These are phyloP conservation scores for Drosophila tsacasi DNA, from an alignment of 1,140 invertebrate species.

Conservation along the genomic window DNA sequence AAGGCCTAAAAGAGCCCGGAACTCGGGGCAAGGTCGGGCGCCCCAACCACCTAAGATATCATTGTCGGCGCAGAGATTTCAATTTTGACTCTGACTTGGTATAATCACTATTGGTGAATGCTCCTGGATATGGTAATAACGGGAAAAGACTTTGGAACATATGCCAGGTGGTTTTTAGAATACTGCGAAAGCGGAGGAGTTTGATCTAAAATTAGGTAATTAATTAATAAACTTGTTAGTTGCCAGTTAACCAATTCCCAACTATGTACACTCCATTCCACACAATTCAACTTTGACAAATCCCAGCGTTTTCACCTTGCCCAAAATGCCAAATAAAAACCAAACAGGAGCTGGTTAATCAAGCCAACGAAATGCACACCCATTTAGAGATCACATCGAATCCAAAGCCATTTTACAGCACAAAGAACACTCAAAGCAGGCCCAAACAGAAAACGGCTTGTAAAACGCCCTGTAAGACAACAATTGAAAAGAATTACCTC, in stretches of 20 bases:
- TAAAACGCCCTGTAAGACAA: slow-evolving; percentile 69
- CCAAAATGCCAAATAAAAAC: slow-evolving; percentile 1
- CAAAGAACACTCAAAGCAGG: slow-evolving; percentile 1
- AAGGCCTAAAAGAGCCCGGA: slow-evolving; percentile 8
- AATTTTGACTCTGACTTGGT: slow-evolving; percentile 52
- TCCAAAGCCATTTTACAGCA: background rate
- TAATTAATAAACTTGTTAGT: background rate
- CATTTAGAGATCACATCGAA: background rate
- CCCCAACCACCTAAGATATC: slow-evolving; percentile 36
- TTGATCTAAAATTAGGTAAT: background rate
- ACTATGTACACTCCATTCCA: background rate
- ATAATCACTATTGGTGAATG: slow-evolving; percentile 28
- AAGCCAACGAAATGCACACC: slow-evolving; percentile 11
- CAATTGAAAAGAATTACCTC: slow-evolving; percentile 80
- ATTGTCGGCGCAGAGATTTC: slow-evolving; percentile 62
- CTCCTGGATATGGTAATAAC: slow-evolving; percentile 6
- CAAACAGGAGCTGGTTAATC: slow-evolving; percentile 6
- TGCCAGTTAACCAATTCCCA: background rate
- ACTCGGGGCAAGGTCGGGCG: slow-evolving; percentile 15
- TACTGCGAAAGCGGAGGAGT: no score
- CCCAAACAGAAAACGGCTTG: slow-evolving; percentile 58
- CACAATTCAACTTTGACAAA: background rate
- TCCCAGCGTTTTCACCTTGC: background rate
- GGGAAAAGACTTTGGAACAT: background rate
- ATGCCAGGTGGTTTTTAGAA: no score